phyloP scores from a whole-genome alignment of 2,113 vertebrate genomes.

The Eubucco bourcierii region DNA sequence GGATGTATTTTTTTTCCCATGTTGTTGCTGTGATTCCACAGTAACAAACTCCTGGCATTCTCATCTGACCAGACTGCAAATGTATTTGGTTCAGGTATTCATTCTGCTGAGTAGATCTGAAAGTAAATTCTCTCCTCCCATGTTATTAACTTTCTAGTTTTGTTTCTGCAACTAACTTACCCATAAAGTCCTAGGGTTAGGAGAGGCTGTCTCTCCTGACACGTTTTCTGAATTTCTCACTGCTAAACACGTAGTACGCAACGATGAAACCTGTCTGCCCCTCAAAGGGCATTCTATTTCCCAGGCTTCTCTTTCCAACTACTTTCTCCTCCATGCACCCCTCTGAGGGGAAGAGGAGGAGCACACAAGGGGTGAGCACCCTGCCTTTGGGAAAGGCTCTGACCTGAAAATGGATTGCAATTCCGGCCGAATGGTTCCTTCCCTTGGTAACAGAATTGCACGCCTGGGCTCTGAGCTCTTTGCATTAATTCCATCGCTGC shows the following conservation, averaged over 20 bases:
- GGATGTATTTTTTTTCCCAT: not conserved
- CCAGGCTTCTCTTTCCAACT: slow-evolving; percentile 46
- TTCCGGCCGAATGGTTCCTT: slow-evolving; percentile 42
- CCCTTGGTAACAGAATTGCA: slow-evolving; percentile 44
- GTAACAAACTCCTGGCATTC: not conserved
- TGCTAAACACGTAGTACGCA: slow-evolving; percentile 57
- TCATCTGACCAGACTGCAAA: not conserved
- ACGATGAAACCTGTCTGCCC: slow-evolving; percentile 47
- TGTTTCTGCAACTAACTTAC: slow-evolving; percentile 62
- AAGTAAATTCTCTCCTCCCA: not conserved
- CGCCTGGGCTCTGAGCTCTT: slow-evolving; percentile 36
- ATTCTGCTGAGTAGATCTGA: not conserved
- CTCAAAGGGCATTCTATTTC: slow-evolving; percentile 43
- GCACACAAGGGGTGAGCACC: not conserved
- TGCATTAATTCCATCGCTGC: slow-evolving; percentile 65
- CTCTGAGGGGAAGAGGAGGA: not conserved
- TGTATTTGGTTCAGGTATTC: slow-evolving; percentile 14
- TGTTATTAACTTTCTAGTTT: slow-evolving; percentile 27
- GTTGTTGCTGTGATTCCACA: not conserved
- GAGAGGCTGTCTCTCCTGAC: slow-evolving; percentile 15
- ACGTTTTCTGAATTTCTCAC: slow-evolving; percentile 60
- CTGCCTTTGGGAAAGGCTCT: slow-evolving; percentile 52
- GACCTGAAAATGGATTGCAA: slow-evolving; percentile 62
- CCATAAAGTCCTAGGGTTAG: slow-evolving; percentile 45
- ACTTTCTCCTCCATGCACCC: not conserved